Base-by-base conservation (phyloP, 2,797 vertebrate genomes). In the Cryptoblepharus egeriae region DNA sequence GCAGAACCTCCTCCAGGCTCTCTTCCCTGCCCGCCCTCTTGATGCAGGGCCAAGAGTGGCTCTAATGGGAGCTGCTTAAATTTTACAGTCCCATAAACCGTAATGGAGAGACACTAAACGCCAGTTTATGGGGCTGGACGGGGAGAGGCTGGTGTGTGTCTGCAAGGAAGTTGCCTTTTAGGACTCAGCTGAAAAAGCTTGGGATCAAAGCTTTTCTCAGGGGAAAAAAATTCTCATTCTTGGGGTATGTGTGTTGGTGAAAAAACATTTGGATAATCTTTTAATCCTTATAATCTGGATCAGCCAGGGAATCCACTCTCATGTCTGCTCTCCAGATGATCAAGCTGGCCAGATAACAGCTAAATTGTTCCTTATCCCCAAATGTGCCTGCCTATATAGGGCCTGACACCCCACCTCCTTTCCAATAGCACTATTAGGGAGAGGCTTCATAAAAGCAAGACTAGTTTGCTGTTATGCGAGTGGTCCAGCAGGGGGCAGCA, bases 61-160 rank as follows among this genome's bases (percentile, higher is more conserved):
- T 77, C 79, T 91, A 88, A 91, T 89, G 86, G 86, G 87, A 91
- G 82, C 86, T 83, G 82, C 88, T 91, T 85, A 89, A 88, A 89
- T 88, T 89, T 89, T 89, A 91, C 85, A 85, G 90, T 77, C 84
- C 78, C 87, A 91, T 91, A 91, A 91, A 91, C 88, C 55, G 82
- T 91, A 87, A 91, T 78, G 85, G 87, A 85, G 86, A 91, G 85
- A 87, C 82, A 87, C 82, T 88, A 89, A 91, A 88, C 82, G 75
- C 86, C 86, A 73, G 82, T 91, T 91, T 89, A 88, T 87, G 80
- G 85, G 84, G 78, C 84, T 61, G 82, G 85, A 84, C 80, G 61
- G 55, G 24, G 57, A 61, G 73, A 69, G 18, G n/a, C 37, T 58
- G 57, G 20, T 22, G 57, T 58, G 57, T 24, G 57, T 24, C 20